Percentiles rank a stretch among this genome's conserved stretches.
Conservation (phyloP, 2,888 invertebrate species). For the Drosophila suboccidentalis region DNA sequence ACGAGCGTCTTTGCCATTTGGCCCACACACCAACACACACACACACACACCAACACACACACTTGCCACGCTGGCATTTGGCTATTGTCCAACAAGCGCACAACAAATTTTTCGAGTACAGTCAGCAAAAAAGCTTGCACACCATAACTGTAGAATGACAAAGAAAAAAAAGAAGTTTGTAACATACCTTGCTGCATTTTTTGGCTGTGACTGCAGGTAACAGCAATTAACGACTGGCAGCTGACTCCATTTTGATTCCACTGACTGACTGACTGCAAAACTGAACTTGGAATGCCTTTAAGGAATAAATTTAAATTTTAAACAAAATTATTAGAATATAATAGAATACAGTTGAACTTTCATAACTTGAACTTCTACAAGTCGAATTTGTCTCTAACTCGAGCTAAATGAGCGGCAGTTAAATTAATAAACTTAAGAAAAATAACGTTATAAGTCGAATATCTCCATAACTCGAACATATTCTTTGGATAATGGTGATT, state of each 20-base stretch:
- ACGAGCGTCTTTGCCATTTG: conserved; percentile 67
- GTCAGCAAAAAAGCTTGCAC: conserved; percentile 71
- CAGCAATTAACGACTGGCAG: conserved; percentile 57
- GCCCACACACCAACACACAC: conserved; percentile 64
- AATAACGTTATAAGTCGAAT: too few relatives aligned
- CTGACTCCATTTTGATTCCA: conserved; percentile 26
- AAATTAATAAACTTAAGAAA: too few relatives aligned
- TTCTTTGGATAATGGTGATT: too few relatives aligned
- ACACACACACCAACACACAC: conserved; percentile 20
- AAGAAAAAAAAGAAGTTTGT: conserved; percentile 3
- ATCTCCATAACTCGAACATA: too few relatives aligned
- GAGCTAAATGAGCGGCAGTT: too few relatives aligned
- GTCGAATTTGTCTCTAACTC: too few relatives aligned
- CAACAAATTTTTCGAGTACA: conserved; percentile 73
- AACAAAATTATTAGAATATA: too few relatives aligned
- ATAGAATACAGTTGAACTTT: too few relatives aligned
- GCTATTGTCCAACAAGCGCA: conserved; percentile 65
- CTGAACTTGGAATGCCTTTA: too few relatives aligned
- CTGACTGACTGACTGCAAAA: not conserved
- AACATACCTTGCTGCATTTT: conserved; percentile 55
- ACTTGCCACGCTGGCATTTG: conserved; percentile 51
- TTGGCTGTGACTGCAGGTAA: conserved; percentile 16
- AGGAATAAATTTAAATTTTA: too few relatives aligned
- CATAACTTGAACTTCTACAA: too few relatives aligned
- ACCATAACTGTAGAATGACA: conserved; percentile 36